phyloP scores from a whole-genome alignment of 1,140 invertebrate genomes.

The Drosophila ogumai region DNA sequence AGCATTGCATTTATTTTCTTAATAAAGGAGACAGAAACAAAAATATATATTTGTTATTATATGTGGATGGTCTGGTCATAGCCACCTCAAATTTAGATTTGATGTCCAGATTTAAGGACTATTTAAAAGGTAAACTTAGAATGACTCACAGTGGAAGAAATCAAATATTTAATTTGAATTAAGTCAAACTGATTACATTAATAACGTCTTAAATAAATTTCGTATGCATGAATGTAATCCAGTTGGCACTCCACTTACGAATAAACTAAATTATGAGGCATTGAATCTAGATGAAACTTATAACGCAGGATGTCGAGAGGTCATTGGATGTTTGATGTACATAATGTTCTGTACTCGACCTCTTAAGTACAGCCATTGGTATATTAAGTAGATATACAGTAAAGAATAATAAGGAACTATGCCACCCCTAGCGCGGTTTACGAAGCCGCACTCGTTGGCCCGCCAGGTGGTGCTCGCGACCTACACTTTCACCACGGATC shows the following conservation, averaged over 20 bases:
- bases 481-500: too few species aligned
- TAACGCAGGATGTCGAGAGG: too few species aligned
- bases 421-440: background rate
- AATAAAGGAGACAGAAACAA: too few species aligned
- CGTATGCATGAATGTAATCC: background rate
- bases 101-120: too few species aligned
- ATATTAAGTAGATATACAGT: constrained; percentile 2
- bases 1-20: too few species aligned
- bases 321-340: background rate
- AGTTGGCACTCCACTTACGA: background rate
- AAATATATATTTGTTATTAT: background rate
- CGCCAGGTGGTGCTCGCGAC: too few species aligned
- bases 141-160: too few species aligned
- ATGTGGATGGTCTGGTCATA: background rate
- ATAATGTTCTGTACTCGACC: background rate
- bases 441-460: too few species aligned
- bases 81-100: background rate
- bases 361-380: background rate
- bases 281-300: background rate
- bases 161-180: background rate
- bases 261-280: background rate
- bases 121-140: too few species aligned
- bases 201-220: background rate
- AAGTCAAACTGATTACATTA: background rate
- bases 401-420: background rate